A percentile compares a stretch with the other conserved stretches of the same genome.
These are phyloP conservation scores for Acanthis flammea DNA, from an alignment of 2,797 vertebrate species.

Conservation along the genomic window DNA sequence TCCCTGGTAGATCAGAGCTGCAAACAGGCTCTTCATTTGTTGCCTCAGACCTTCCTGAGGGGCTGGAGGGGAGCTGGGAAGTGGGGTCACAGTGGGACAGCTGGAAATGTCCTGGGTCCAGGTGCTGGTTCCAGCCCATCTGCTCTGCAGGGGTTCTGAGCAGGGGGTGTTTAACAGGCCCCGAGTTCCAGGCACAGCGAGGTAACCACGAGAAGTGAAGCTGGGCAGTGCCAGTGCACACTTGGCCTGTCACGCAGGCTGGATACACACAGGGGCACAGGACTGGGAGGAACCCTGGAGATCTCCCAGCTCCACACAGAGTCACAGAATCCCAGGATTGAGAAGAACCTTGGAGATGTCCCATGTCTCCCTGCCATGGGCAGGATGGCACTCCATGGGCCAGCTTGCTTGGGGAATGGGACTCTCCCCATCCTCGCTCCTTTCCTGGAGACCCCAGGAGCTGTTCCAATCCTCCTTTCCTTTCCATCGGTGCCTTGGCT, in stretches of 20 bases:
- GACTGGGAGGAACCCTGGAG: neutral
- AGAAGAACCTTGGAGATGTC: neutral
- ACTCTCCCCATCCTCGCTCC: neutral
- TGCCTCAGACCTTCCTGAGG: neutral
- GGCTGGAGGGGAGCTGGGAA: neutral
- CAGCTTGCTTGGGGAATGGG: neutral
- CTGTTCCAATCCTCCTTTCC: neutral
- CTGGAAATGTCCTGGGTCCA: neutral
- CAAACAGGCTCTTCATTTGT: rapidly evolving
- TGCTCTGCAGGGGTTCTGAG: neutral
- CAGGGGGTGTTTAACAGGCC: neutral
- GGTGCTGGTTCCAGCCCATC: rapidly evolving
- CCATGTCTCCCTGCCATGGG: neutral
- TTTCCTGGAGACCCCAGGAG: neutral
- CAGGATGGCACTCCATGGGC: neutral
- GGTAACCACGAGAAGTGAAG: neutral
- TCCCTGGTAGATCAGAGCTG: neutral
- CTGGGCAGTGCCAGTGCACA: neutral
- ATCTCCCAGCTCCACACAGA: neutral
- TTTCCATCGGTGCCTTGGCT: neutral
- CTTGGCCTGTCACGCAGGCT: neutral
- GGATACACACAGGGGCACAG: neutral
- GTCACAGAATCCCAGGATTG: neutral
- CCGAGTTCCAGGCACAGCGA: neutral
- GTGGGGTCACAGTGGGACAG: neutral